Conservation (phyloP, 2,113 vertebrate genomes). For the Cariama cristata region DNA sequence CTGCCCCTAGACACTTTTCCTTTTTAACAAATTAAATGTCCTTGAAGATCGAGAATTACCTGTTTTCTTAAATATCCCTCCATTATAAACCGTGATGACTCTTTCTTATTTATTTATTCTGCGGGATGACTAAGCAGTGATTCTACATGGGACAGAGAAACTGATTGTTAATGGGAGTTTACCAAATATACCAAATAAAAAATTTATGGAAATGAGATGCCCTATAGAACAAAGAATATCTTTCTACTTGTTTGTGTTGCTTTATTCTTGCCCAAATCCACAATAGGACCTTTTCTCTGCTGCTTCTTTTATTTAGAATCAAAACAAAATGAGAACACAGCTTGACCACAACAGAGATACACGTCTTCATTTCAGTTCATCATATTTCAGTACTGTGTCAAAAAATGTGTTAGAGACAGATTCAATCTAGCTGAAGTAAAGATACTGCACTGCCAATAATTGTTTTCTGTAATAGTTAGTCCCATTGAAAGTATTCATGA, state of each 20-base stretch:
- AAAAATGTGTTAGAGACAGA: background rate
- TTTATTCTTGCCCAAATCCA: background rate
- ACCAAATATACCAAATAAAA: background rate
- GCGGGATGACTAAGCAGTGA: background rate
- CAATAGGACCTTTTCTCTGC: background rate
- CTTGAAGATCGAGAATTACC: background rate
- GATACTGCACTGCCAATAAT: background rate
- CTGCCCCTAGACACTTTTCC: background rate
- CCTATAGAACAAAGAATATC: background rate
- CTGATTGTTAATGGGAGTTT: background rate
- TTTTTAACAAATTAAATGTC: background rate
- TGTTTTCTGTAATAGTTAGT: background rate
- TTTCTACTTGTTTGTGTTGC: background rate
- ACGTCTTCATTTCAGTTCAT: slow-evolving; percentile 19
- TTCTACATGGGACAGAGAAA: background rate
- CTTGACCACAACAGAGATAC: background rate
- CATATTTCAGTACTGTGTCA: background rate
- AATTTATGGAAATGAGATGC: background rate
- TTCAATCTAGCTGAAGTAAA: background rate
- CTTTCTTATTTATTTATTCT: background rate
- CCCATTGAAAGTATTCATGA: slow-evolving; percentile 22
- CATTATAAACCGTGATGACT: background rate
- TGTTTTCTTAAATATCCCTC: background rate
- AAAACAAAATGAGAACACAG: background rate
- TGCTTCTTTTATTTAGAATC: slow-evolving; percentile 3